These are phyloP conservation scores for Cettia cetti DNA, from an alignment of 2,113 vertebrate genomes.

Conservation along the genomic window DNA sequence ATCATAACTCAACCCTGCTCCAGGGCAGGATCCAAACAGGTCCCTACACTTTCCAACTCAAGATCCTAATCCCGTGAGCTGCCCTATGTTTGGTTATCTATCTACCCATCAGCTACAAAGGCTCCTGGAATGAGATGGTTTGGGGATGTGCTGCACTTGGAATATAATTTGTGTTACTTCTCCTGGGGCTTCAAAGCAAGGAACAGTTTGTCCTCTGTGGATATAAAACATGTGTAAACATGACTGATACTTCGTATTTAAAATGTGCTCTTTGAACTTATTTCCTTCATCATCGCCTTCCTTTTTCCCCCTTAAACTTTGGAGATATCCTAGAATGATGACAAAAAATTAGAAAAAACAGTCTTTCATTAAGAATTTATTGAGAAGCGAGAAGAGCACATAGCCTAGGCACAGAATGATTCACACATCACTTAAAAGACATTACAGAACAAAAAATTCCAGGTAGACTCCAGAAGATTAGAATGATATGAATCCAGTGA, in stretches of 20 bases:
- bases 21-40: neutral
- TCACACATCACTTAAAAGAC: neutral
- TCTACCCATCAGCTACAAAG: neutral
- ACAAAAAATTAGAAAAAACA: neutral
- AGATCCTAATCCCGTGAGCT: neutral
- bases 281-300: neutral
- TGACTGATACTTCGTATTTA: neutral
- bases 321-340: neutral
- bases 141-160: neutral
- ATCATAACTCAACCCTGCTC: neutral
- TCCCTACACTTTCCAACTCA: neutral
- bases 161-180: neutral
- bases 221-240: neutral
- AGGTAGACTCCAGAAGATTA: neutral
- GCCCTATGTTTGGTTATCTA: neutral
- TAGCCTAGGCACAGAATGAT: neutral
- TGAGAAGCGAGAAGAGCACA: neutral
- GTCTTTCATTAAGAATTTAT: constrained; percentile 27
- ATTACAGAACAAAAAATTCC: neutral
- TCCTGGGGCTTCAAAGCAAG: neutral
- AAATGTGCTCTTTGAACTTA: neutral
- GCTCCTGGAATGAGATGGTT: neutral
- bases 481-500: neutral
- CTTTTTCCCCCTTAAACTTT: neutral
- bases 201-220: neutral